Percentiles rank a stretch among this genome's conserved stretches.
Evolutionary conservation across 2,888 invertebrate genomes (phyloP).

Genomic region (Dorcus hopei): DNA sequence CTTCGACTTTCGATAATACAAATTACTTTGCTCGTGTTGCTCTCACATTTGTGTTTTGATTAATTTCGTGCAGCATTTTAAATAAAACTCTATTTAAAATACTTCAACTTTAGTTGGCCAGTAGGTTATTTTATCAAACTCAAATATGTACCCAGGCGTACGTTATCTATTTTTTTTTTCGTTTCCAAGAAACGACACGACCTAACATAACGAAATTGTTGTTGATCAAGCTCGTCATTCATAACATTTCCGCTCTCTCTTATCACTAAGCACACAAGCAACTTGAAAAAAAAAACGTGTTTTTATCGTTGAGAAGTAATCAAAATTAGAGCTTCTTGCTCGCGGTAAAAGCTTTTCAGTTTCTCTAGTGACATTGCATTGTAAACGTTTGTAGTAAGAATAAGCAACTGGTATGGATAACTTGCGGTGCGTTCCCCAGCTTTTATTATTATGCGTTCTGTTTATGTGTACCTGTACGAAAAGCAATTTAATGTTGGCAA

Average conservation of each 20-base stretch:
- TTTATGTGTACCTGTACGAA: constrained; percentile 22
- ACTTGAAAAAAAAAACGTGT: background rate
- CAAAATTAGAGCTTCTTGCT: too few relatives aligned
- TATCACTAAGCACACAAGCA: constrained; percentile 7
- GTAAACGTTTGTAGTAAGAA: too few relatives aligned
- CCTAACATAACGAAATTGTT: constrained; percentile 20
- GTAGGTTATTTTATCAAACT: background rate
- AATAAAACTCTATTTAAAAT: background rate
- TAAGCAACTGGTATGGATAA: too few relatives aligned
- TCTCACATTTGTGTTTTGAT: background rate
- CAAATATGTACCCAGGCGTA: constrained; percentile 8
- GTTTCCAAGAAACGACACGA: constrained; percentile 18
- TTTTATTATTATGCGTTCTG: too few relatives aligned
- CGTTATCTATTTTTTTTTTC: constrained; percentile 11
- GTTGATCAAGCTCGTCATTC: constrained; percentile 12
- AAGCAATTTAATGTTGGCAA: constrained; percentile 28
- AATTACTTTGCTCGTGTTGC: too few relatives aligned
- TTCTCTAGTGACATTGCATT: too few relatives aligned
- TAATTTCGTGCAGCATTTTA: background rate
- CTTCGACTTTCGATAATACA: too few relatives aligned
- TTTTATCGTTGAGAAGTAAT: too few relatives aligned
- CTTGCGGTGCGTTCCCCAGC: too few relatives aligned
- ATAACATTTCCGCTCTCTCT: constrained; percentile 15
- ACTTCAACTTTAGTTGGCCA: background rate
- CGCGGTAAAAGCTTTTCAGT: too few relatives aligned